These are phyloP conservation scores for Zootoca vivipara DNA, from an alignment of 2,113 vertebrate species.

Conservation along the genomic window DNA sequence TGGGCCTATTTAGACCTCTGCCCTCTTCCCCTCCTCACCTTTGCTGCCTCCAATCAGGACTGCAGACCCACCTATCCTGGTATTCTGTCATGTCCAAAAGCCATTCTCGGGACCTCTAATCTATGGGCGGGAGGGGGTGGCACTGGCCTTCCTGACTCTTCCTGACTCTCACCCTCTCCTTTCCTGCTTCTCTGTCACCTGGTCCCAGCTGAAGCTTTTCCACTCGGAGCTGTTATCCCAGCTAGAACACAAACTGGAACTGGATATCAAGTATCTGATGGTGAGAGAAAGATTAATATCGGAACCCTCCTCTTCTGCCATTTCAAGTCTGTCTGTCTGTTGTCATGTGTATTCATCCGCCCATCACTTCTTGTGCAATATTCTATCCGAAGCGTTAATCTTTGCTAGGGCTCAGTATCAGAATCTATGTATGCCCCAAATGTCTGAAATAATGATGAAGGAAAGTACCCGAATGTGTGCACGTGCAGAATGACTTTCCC, in stretches of 20 bases:
- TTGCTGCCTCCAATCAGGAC: neutral
- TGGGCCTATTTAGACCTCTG: neutral
- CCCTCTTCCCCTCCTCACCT: neutral
- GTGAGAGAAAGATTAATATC: slow-evolving; percentile 53
- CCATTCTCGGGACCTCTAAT: neutral
- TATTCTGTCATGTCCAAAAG: neutral
- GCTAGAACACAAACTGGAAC: slow-evolving; percentile 84
- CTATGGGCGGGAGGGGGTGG: neutral
- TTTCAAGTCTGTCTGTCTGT: neutral
- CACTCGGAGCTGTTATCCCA: slow-evolving; percentile 85
- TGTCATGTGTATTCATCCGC: neutral
- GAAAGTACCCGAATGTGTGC: too few relatives aligned
- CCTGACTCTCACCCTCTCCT: neutral
- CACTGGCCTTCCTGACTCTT: neutral
- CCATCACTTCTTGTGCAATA: neutral
- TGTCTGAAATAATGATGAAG: neutral
- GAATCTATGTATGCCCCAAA: neutral
- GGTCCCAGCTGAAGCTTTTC: slow-evolving; percentile 82
- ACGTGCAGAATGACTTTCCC: too few relatives aligned
- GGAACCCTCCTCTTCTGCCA: neutral
- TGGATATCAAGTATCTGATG: slow-evolving; percentile 86
- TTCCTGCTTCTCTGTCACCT: neutral
- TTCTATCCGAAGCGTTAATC: neutral
- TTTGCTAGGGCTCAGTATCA: neutral
- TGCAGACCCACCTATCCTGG: neutral